Evolutionary conservation across 1,140 invertebrate genomes (phyloP), one percentile per base, ranked within the genome.

Genomic region (Aculops lycopersici): DNA sequence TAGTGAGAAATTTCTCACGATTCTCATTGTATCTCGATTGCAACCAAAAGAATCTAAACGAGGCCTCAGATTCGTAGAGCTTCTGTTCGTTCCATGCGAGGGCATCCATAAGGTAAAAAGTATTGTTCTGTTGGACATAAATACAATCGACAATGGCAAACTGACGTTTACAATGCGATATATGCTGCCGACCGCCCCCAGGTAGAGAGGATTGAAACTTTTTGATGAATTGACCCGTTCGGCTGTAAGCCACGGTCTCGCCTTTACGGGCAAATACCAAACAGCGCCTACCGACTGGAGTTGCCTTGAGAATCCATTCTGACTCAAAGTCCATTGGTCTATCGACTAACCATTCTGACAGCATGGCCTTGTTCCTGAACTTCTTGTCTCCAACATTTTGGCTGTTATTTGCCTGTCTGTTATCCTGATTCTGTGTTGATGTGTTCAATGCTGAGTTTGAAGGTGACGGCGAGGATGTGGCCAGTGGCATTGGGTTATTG

Each of bases 281-380:
- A 48, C 64, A 65, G 44, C 83, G 61, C 46, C 65, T 67, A 19
- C 79, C 83, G 48, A 69, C 62, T 21, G 83, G 83, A 57, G 74
- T 81, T 1, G 72, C 63, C 20, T 79, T 65, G 43, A 79, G 62
- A n/a, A 68, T 53, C 79, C 81, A 92, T 38, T 74, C 67, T 5
- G 66, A 55, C 20, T 64, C 49, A 48, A 84, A 68, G 57, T 80
- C 71, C 41, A 63, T 57, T 14, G 83, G 83, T 37, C 72, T 65
- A 47, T 88, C 76, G 2, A 73, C 56, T 52, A 92, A 59, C 81
- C 81, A 92, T 56, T 90, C 83, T 1, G 81, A 88, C 18, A 75
- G 51, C 77, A 77, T 77, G 21, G 75, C 52, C 52, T 63, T 31
- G 19, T 46, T 42, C 21, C 20, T 46, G 37, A 4, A 46, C 40